phyloP scores from a whole-genome alignment of 2,113 vertebrate species.

The Geococcyx californianus region DNA sequence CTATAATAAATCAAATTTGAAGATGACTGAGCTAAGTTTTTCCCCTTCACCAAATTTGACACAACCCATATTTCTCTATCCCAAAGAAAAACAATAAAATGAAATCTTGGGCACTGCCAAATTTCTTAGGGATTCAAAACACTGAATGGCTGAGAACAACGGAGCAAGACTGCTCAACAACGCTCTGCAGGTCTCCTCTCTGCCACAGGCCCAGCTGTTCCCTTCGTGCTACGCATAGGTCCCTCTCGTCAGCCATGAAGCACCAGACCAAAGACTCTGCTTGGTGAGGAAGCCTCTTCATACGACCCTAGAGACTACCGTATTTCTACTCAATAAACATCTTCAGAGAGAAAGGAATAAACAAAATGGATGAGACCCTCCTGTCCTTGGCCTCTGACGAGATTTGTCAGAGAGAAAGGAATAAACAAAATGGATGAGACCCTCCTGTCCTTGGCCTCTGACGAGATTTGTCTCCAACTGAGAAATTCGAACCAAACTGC shows the following conservation, averaged over 20 bases:
- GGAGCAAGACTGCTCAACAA: background rate
- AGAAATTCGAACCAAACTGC: background rate
- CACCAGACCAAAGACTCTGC: background rate
- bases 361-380: background rate
- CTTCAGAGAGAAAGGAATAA: background rate
- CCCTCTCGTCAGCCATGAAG: background rate
- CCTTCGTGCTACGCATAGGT: background rate
- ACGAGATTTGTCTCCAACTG: background rate
- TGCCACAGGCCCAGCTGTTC: rapidly evolving
- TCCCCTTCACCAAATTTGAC: background rate
- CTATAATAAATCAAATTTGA: background rate
- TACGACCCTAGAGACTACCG: background rate
- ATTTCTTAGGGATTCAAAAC: background rate
- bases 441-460: background rate
- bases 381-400: background rate
- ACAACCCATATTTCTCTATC: background rate
- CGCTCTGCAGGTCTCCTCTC: background rate
- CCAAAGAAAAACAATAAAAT: background rate
- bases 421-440: background rate
- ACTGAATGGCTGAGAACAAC: background rate
- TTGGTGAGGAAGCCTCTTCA: background rate
- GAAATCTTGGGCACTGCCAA: background rate
- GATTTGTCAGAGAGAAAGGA: background rate
- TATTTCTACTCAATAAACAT: background rate
- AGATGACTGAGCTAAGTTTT: background rate